Conservation (phyloP, 2,888 invertebrate genomes). For the Anthophora plumipes region DNA sequence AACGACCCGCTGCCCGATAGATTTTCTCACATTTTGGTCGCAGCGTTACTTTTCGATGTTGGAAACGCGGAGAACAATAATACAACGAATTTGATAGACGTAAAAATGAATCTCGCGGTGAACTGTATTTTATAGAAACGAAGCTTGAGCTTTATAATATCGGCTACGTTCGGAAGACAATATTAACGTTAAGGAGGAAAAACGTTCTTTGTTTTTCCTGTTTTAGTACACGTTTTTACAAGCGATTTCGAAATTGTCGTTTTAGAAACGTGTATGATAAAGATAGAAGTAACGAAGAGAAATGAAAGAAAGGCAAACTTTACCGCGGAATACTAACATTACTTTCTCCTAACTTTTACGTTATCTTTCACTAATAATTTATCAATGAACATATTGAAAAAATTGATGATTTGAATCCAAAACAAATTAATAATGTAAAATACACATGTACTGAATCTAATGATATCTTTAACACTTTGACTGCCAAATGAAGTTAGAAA, state of each 20-base stretch:
- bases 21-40: background rate
- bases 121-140: background rate
- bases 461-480: too few species aligned
- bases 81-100: background rate
- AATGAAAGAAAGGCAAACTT: background rate
- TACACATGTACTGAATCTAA: too few species aligned
- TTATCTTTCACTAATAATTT: too few species aligned
- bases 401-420: too few species aligned
- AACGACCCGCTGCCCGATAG: background rate
- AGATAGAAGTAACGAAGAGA: background rate
- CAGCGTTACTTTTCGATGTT: too few species aligned
- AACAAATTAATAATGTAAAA: too few species aligned
- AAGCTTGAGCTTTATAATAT: background rate
- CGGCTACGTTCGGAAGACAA: background rate
- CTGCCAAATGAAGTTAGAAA: too few species aligned
- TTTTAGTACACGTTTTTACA: background rate
- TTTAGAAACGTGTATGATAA: background rate
- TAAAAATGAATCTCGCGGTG: background rate
- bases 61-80: too few species aligned
- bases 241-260: background rate
- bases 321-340: too few species aligned
- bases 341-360: too few species aligned
- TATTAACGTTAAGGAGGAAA: background rate
- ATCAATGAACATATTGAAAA: too few species aligned
- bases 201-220: too few species aligned